A percentile compares a stretch with the other conserved stretches of the same genome.
Conservation (phyloP, 2,113 vertebrate genomes). For the Pelusios castaneus region DNA sequence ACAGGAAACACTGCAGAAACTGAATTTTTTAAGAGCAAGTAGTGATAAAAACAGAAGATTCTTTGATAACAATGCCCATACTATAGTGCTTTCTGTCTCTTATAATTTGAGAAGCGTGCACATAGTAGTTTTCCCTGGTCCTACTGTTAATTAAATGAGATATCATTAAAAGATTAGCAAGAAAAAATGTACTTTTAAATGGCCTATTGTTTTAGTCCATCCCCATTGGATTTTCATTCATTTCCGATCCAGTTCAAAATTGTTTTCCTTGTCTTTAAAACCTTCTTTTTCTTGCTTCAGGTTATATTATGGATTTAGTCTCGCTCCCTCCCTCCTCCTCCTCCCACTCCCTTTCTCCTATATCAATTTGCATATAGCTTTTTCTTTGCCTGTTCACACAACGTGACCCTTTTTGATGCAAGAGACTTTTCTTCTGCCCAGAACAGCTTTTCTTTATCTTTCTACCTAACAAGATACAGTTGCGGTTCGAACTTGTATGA, state of each 20-base stretch:
- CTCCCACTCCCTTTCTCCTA: neutral
- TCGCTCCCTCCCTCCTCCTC: rapidly evolving
- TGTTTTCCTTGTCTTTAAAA: neutral
- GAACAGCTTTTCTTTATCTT: neutral
- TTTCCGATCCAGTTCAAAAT: neutral
- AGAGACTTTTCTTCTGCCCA: rapidly evolving
- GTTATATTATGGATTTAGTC: neutral
- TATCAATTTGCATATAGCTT: neutral
- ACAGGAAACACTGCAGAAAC: neutral
- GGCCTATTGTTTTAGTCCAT: neutral
- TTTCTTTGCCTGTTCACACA: neutral
- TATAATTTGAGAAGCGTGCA: neutral
- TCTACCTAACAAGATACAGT: neutral
- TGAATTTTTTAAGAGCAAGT: neutral
- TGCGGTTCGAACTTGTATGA: neutral
- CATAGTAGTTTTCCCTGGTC: neutral
- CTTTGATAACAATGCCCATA: neutral
- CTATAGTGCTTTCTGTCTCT: neutral
- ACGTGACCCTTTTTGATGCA: neutral
- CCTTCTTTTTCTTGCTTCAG: neutral
- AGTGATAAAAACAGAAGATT: neutral
- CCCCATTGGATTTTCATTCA: neutral
- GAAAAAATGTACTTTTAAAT: neutral
- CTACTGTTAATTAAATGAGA: neutral
- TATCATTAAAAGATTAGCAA: neutral